These are phyloP conservation scores for Sterna hirundo DNA, from an alignment of 2,113 vertebrate species.

Conservation along the genomic window DNA sequence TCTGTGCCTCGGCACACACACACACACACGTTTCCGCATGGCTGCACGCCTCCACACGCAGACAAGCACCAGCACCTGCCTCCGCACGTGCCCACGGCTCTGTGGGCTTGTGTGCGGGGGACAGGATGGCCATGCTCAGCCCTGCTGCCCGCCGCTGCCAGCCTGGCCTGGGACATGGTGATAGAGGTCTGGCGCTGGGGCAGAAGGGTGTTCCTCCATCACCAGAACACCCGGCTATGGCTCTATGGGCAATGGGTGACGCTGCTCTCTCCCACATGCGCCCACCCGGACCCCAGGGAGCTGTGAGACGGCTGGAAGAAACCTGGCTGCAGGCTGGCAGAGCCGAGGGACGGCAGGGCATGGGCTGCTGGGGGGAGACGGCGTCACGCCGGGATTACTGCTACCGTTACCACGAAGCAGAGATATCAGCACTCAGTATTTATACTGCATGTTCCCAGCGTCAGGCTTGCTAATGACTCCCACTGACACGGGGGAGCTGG, in stretches of 20 bases:
- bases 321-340: background rate
- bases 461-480: background rate
- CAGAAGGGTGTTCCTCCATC: background rate
- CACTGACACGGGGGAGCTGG: background rate
- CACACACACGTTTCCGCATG: background rate
- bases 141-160: background rate
- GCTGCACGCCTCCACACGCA: background rate
- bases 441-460: background rate
- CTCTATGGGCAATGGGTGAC: background rate
- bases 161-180: background rate
- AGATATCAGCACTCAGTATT: background rate
- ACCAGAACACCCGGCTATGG: background rate
- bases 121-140: background rate
- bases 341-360: background rate
- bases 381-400: fast-evolving
- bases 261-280: fast-evolving
- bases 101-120: background rate
- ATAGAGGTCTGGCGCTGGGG: background rate
- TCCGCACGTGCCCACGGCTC: background rate
- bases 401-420: fast-evolving
- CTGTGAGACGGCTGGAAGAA: background rate
- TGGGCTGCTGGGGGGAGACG: background rate
- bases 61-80: background rate
- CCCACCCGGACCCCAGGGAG: background rate
- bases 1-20: background rate